A percentile compares a stretch with the other conserved stretches of the same genome.
Evolutionary conservation across 2,113 vertebrate genomes (phyloP).

Genomic region (Laticauda colubrina): DNA sequence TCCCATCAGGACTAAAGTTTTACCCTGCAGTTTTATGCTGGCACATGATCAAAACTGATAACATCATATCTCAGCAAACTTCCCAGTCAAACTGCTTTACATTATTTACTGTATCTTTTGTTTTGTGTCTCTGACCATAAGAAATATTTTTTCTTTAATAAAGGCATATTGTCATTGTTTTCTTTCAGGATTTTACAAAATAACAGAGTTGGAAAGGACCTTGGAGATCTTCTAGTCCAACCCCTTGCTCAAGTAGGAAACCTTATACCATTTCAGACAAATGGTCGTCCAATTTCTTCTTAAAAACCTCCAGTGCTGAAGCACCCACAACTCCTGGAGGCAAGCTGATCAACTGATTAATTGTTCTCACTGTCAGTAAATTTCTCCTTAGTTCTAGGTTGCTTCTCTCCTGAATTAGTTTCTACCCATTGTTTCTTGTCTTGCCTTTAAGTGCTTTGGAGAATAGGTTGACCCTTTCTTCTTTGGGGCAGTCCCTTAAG

Average conservation of each 20-base stretch:
- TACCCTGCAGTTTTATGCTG: neutral
- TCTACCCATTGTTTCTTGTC: neutral
- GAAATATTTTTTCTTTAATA: neutral
- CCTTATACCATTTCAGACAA: too few relatives aligned
- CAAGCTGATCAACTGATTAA: neutral
- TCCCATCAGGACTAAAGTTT: neutral
- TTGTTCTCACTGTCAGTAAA: too few relatives aligned
- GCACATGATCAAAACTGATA: neutral
- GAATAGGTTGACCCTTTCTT: neutral
- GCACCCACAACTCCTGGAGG: neutral
- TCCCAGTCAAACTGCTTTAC: neutral
- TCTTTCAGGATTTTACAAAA: neutral
- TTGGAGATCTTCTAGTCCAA: neutral
- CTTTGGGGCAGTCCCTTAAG: too few relatives aligned
- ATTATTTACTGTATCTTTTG: neutral
- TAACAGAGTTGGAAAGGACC: neutral
- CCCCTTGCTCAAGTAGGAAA: neutral
- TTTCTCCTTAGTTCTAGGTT: neutral
- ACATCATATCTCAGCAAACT: neutral
- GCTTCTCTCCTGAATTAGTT: neutral
- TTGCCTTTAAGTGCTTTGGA: neutral
- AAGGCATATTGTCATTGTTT: neutral
- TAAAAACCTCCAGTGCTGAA: neutral
- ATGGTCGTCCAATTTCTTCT: too few relatives aligned
- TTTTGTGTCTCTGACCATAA: neutral